phyloP scores from a whole-genome alignment of 2,888 invertebrate species.

The Drosophila subquinaria region DNA sequence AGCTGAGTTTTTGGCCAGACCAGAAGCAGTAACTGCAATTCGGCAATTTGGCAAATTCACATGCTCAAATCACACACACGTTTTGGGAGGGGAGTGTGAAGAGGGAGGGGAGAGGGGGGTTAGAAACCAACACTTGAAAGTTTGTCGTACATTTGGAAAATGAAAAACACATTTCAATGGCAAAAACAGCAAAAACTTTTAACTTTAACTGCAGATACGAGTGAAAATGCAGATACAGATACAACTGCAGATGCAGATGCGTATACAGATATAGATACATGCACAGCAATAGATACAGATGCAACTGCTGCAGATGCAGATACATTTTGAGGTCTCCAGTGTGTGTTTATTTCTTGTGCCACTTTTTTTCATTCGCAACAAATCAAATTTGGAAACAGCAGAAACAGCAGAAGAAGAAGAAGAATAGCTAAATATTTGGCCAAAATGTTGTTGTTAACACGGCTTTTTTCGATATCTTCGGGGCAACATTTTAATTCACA shows the following conservation, averaged over 20 bases:
- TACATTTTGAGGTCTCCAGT: constrained; percentile 10
- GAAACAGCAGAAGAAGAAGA: background rate
- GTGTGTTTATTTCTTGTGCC: constrained; percentile 19
- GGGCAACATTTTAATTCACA: constrained; percentile 21
- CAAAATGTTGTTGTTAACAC: constrained; percentile 12
- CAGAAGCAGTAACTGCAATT: constrained; percentile 6
- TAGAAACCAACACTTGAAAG: no score
- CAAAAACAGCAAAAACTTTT: background rate
- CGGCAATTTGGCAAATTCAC: constrained; percentile 6
- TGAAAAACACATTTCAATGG: constrained; percentile 48
- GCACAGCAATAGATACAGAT: no score
- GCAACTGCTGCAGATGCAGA: constrained; percentile 10
- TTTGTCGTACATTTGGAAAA: constrained; percentile 44
- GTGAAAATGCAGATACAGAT: constrained; percentile 24
- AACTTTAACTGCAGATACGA: constrained; percentile 19
- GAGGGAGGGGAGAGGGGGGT: background rate
- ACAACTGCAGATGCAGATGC: constrained; percentile 3
- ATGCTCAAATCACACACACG: background rate
- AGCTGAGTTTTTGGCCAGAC: background rate
- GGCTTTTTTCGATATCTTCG: constrained; percentile 3
- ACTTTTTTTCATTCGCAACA: constrained; percentile 4
- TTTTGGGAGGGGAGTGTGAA: no score
- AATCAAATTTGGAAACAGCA: background rate
- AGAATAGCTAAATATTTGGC: constrained; percentile 1
- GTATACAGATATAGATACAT: constrained; percentile 3